Evolutionary conservation across 2,797 vertebrate species (phyloP).

Genomic region (Myotis findleyi): DNA sequence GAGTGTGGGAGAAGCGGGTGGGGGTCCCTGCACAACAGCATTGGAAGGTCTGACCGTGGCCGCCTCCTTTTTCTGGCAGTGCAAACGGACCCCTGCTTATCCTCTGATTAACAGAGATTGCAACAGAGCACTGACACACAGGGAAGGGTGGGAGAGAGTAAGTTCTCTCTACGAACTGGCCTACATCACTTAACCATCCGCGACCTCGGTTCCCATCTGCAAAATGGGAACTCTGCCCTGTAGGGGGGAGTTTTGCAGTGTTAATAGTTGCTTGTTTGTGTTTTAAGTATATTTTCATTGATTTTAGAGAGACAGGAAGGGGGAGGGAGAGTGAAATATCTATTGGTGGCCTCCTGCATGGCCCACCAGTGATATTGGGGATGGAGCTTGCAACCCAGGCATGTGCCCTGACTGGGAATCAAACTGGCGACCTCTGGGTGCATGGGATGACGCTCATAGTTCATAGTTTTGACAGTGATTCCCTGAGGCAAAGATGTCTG

Average conservation of each 20-base stretch:
- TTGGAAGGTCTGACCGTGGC: neutral
- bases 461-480: neutral
- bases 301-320: too few relatives aligned
- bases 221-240: neutral
- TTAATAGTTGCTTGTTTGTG: neutral
- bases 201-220: neutral
- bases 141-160: neutral
- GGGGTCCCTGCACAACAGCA: accelerated
- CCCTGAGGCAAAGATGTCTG: neutral
- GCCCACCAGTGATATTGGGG: too few relatives aligned
- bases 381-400: too few relatives aligned
- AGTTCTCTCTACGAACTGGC: neutral
- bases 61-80: neutral
- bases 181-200: neutral
- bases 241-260: neutral
- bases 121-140: neutral
- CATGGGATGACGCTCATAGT: too few relatives aligned
- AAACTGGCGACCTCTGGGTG: too few relatives aligned
- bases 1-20: neutral
- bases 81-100: accelerated
- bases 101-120: neutral
- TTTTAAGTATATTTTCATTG: too few relatives aligned
- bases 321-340: too few relatives aligned
- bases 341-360: too few relatives aligned
- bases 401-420: too few relatives aligned